A percentile compares a stretch with the other conserved stretches of the same genome.
These are phyloP conservation scores for Ophion obscuratus DNA, from an alignment of 2,888 invertebrate species.

Conservation along the genomic window DNA sequence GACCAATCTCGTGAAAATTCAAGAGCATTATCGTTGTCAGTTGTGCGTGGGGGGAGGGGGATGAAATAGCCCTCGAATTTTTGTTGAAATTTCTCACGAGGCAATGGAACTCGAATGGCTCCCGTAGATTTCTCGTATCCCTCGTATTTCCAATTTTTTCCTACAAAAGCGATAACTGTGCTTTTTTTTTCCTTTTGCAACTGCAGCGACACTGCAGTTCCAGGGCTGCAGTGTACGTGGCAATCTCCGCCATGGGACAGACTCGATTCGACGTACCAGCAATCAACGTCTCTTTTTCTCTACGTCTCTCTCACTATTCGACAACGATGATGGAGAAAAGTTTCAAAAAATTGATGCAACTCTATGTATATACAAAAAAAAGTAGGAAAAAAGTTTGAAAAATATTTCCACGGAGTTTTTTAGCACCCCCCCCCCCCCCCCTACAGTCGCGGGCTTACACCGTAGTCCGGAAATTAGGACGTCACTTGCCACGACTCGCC, in stretches of 20 bases:
- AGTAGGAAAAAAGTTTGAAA: background rate
- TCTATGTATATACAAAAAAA: background rate
- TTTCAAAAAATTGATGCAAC: background rate
- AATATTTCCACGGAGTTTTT: background rate
- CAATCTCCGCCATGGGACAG: slow-evolving; percentile 43
- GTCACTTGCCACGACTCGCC: slow-evolving; percentile 47
- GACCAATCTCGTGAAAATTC: background rate
- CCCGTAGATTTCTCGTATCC: background rate
- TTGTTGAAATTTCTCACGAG: background rate
- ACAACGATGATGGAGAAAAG: background rate
- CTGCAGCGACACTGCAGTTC: slow-evolving; percentile 35
- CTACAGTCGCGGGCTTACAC: background rate
- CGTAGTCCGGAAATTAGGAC: slow-evolving; percentile 60
- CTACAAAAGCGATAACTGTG: slow-evolving; percentile 1
- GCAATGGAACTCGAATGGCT: background rate
- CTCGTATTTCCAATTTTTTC: background rate
- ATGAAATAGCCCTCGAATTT: background rate
- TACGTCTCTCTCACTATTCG: background rate
- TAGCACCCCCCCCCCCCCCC: background rate
- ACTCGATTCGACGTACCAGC: slow-evolving; percentile 69
- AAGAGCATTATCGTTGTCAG: background rate
- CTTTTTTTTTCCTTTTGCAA: slow-evolving; percentile 20
- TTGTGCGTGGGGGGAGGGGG: background rate
- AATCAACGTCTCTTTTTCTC: slow-evolving; percentile 35
- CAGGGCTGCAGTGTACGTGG: slow-evolving; percentile 36